Percentiles rank a stretch among this genome's conserved stretches.
Conservation (phyloP, 2,113 vertebrate genomes). For the Tupaia tana region DNA sequence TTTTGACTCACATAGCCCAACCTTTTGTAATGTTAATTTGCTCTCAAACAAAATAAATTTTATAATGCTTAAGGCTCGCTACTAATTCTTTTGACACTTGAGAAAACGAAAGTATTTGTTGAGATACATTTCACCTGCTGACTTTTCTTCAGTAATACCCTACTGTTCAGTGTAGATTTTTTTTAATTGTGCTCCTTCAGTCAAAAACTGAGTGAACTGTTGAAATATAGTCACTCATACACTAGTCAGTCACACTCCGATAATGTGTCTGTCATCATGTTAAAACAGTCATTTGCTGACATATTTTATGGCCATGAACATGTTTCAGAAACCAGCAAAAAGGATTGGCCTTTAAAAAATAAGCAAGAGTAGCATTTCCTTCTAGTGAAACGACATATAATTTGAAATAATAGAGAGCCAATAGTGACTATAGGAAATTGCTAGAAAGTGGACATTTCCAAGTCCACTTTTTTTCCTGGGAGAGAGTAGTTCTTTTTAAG, state of each 20-base stretch:
- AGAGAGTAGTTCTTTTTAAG: constrained; percentile 88
- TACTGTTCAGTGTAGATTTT: constrained; percentile 77
- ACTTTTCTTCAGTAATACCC: constrained; percentile 74
- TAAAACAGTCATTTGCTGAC: constrained; percentile 89
- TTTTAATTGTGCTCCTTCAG: constrained; percentile 84
- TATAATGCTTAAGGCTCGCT: constrained; percentile 79
- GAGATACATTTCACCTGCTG: constrained; percentile 83
- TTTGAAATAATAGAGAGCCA: constrained; percentile 95
- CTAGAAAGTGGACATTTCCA: constrained; percentile 88
- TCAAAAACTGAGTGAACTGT: constrained; percentile 85
- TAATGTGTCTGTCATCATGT: constrained; percentile 89
- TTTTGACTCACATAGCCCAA: not conserved
- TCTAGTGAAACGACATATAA: constrained; percentile 90
- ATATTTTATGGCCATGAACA: constrained; percentile 90
- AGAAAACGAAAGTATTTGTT: constrained; percentile 82
- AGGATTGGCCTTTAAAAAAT: constrained; percentile 90
- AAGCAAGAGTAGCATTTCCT: constrained; percentile 89
- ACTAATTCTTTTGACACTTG: constrained; percentile 72
- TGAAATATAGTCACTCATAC: constrained; percentile 84
- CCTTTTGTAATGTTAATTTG: constrained; percentile 71
- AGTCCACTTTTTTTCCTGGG: constrained; percentile 87
- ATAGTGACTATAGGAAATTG: constrained; percentile 91
- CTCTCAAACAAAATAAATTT: constrained; percentile 86
- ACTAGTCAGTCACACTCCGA: constrained; percentile 84
- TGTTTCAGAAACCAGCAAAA: constrained; percentile 89